Evolutionary conservation across 2,888 invertebrate genomes (phyloP), one percentile per base, ranked within the genome.

Genomic region (Tridacna crocea): DNA sequence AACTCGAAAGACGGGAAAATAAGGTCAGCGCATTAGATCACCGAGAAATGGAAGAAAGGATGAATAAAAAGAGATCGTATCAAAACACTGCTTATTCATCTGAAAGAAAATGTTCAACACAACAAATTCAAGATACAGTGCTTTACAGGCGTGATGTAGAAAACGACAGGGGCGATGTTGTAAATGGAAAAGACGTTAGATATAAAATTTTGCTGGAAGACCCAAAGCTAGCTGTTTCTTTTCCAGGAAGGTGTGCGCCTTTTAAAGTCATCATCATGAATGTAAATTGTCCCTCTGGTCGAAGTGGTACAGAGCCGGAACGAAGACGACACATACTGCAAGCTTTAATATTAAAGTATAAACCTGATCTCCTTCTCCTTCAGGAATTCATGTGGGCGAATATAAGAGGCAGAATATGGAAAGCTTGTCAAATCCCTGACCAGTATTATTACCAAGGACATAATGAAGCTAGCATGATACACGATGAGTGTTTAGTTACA

Each of bases 361-460:
- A 13, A 24, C 84, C 84, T 15, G 61, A 79, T 17, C 4, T 84
- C 13, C 75, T 82, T 15, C 61, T 84, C 4, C 82, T 84, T 60
- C 84, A 84, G 46, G 82, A 84, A 68, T 84, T 84, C 77, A 24
- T 24, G 24, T 84, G 82, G 82, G 26, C 4, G 15, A 77, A 81
- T 17, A 82, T 82, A n/a, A 51, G 11, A 15, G 77, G 84, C 8
- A 84, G 72, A 51, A 65, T 47, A 13, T 84, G 84, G 81, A 26
- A 22, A 66, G 47, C 76, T 12, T 48, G 70, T 46, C 81, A 79
- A 12, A 36, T 84, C 13, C 84, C 84, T 0, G 74, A 75, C 36
- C 63, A 77, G n/a, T 84, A 68, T 66, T 72, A 51, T 27, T 79
- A 81, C 72, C 70, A 36, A 11, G 79, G 79, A 8, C 70, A 84